Conservation (phyloP, 2,797 vertebrate species). For the Pterois miles region DNA sequence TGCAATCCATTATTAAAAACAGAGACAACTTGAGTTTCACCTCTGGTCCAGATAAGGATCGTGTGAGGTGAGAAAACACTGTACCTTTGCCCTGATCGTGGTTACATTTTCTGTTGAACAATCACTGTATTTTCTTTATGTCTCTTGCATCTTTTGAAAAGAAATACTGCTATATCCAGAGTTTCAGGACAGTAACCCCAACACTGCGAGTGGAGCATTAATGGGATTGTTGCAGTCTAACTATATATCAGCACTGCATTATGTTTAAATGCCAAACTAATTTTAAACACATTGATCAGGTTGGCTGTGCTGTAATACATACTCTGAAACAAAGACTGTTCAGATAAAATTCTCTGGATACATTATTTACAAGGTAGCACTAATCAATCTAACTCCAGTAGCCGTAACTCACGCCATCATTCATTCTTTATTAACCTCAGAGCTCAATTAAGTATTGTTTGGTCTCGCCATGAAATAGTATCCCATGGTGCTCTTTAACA, state of each 20-base stretch:
- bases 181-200: background rate
- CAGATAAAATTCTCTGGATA: background rate
- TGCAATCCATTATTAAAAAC: background rate
- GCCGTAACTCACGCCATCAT: background rate
- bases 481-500: background rate
- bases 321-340: background rate
- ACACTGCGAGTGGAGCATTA: background rate
- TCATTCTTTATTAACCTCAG: constrained; percentile 10
- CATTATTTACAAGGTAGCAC: constrained; percentile 8
- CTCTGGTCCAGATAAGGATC: background rate
- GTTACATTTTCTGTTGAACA: background rate
- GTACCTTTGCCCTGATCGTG: background rate
- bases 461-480: background rate
- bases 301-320: background rate
- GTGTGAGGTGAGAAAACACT: background rate
- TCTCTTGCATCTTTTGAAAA: too few relatives aligned
- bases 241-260: background rate
- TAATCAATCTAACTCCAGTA: background rate
- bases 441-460: background rate
- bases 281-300: background rate
- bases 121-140: background rate
- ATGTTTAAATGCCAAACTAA: background rate
- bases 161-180: background rate
- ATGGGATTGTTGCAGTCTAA: background rate
- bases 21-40: background rate